These are phyloP conservation scores for Lutjanus erythropterus DNA, from an alignment of 2,113 vertebrate genomes.

Conservation along the genomic window DNA sequence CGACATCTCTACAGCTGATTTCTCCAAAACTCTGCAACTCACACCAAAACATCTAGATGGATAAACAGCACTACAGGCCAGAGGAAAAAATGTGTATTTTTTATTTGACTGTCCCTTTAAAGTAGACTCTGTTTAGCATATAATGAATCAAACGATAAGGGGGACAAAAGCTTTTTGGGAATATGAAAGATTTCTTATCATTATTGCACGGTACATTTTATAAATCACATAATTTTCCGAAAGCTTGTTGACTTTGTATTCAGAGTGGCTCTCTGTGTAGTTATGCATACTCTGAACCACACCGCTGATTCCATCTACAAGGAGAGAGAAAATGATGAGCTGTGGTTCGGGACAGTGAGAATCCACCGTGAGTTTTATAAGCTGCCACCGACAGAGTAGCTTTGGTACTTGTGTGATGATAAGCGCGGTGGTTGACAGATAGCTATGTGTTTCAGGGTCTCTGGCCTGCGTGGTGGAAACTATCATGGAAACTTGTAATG, in stretches of 20 bases:
- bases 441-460: conserved; percentile 59
- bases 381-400: conserved; percentile 51
- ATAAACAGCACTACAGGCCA: no score
- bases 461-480: conserved; percentile 76
- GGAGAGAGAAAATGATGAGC: neutral
- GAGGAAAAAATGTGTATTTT: no score
- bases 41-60: no score
- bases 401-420: conserved; percentile 51
- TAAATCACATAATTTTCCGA: neutral
- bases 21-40: no score
- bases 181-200: neutral
- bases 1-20: no score
- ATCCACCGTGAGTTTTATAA: conserved; percentile 22
- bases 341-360: neutral
- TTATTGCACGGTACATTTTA: neutral
- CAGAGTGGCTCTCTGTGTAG: neutral
- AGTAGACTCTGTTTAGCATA: no score
- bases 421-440: conserved; percentile 56
- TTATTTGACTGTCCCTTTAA: no score
- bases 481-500: conserved; percentile 75
- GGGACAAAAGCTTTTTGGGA: neutral
- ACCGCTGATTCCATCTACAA: neutral
- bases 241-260: neutral
- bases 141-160: neutral
- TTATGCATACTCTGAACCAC: neutral